Evolutionary conservation across 1,140 invertebrate genomes (phyloP).

Genomic region (Lepidotrigona ventralis): DNA sequence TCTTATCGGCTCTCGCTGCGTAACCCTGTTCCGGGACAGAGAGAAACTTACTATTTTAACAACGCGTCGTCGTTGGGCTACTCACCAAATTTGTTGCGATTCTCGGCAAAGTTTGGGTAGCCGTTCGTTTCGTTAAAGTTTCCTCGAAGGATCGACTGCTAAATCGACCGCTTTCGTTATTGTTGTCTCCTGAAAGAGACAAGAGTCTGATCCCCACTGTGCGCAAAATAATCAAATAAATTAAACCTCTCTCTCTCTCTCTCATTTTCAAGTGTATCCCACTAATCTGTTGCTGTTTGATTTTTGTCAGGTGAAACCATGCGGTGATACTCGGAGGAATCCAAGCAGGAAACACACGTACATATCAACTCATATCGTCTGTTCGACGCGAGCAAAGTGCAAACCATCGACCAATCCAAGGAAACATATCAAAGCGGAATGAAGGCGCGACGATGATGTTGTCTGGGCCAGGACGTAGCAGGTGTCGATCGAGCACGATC

Average conservation of each 20-base stretch:
- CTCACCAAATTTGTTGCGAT: background rate
- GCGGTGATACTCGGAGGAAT: slow-evolving; percentile 46
- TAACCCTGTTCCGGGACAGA: background rate
- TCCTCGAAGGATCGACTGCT: background rate
- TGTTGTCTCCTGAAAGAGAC: background rate
- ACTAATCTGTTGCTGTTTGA: background rate
- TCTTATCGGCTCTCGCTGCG: slow-evolving; percentile 18
- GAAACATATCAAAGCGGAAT: slow-evolving; percentile 14
- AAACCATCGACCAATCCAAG: background rate
- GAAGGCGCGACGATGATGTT: slow-evolving; percentile 23
- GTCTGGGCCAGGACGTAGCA: background rate
- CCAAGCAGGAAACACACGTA: background rate
- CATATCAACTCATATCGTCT: slow-evolving; percentile 56
- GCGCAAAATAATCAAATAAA: background rate
- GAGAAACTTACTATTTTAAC: slow-evolving; percentile 13
- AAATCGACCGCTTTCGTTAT: background rate
- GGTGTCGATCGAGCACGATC: slow-evolving; percentile 30
- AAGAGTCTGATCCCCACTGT: background rate
- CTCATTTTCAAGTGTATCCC: background rate
- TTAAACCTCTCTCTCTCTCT: too few relatives aligned
- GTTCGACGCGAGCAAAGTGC: background rate
- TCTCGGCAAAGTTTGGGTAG: too few relatives aligned
- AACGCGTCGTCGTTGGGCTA: background rate
- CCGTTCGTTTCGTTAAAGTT: background rate
- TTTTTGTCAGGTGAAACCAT: slow-evolving; percentile 52